Evolutionary conservation across 1,140 invertebrate species (phyloP).

Genomic region (Bombus turneri): DNA sequence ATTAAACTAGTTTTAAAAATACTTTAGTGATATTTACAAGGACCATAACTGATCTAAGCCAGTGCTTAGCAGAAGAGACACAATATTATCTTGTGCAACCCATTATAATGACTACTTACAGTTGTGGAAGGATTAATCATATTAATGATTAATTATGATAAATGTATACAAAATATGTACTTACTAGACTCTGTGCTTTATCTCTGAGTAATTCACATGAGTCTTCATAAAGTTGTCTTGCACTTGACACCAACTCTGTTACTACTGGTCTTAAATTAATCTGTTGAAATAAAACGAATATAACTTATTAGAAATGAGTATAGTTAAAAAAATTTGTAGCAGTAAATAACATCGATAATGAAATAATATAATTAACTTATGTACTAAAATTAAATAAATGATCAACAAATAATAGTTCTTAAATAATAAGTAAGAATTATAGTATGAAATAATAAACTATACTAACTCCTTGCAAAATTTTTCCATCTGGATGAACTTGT

Average conservation of each 20-base stretch:
- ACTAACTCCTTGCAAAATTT: constrained; percentile 89
- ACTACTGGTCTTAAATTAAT: constrained; percentile 83
- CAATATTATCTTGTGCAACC: too few species aligned
- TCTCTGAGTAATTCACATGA: constrained; percentile 88
- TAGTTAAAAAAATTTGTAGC: not conserved
- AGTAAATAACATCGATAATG: not conserved
- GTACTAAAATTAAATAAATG: not conserved
- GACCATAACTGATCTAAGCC: too few species aligned
- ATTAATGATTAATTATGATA: not conserved
- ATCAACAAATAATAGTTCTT: not conserved
- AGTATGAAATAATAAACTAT: constrained; percentile 25
- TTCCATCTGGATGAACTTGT: constrained; percentile 91
- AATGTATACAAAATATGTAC: constrained; percentile 46
- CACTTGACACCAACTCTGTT: constrained; percentile 85
- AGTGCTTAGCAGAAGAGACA: not conserved
- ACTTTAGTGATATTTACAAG: too few species aligned
- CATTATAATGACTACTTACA: not conserved
- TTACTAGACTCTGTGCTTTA: constrained; percentile 86
- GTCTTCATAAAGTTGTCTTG: constrained; percentile 89
- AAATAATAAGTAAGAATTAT: not conserved
- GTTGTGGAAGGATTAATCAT: not conserved
- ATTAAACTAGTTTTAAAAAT: too few species aligned
- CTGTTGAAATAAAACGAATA: constrained; percentile 75
- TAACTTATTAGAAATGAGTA: not conserved
- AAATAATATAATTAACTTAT: not conserved